These are phyloP conservation scores for Acanthopagrus latus DNA, from an alignment of 2,797 vertebrate species.

Conservation along the genomic window DNA sequence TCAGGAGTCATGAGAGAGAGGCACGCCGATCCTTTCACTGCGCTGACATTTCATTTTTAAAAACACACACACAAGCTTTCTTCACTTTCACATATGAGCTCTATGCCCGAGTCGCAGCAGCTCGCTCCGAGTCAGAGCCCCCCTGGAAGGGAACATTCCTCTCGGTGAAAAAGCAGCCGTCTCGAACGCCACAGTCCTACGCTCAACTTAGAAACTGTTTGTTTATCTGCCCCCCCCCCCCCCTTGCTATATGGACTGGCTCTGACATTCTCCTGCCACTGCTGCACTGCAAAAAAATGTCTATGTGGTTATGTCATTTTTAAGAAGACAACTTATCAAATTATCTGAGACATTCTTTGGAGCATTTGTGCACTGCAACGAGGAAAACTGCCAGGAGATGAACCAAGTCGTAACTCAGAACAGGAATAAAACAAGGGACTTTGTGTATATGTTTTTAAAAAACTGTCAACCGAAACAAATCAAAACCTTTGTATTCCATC, in stretches of 20 bases:
- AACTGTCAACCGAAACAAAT: slow-evolving; percentile 8
- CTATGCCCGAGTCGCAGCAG: slow-evolving; percentile 44
- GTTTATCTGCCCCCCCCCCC: slow-evolving; percentile 62
- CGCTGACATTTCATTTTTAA: slow-evolving; percentile 71
- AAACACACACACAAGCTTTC: slow-evolving; percentile 66
- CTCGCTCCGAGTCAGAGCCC: slow-evolving; percentile 43
- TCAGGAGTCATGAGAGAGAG: slow-evolving; percentile 43
- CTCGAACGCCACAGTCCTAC: slow-evolving; percentile 56
- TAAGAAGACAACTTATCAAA: slow-evolving; percentile 55
- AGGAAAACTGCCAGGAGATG: slow-evolving; percentile 29
- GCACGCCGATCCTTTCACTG: slow-evolving; percentile 55
- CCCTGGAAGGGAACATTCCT: slow-evolving; percentile 76
- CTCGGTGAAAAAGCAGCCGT: slow-evolving; percentile 68
- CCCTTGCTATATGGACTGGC: slow-evolving; percentile 37
- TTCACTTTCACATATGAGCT: slow-evolving; percentile 56
- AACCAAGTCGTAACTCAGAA: slow-evolving; percentile 12
- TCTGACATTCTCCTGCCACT: slow-evolving; percentile 64
- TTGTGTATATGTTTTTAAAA: slow-evolving; percentile 16
- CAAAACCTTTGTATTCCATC: neutral
- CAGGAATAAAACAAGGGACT: slow-evolving; percentile 24
- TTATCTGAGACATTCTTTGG: slow-evolving; percentile 44
- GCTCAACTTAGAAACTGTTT: slow-evolving; percentile 73
- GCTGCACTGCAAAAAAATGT: slow-evolving; percentile 37
- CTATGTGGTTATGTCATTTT: slow-evolving; percentile 57
- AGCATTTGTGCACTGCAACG: slow-evolving; percentile 17